phyloP scores from a whole-genome alignment of 2,888 invertebrate species.

The Nyleta sp. region DNA sequence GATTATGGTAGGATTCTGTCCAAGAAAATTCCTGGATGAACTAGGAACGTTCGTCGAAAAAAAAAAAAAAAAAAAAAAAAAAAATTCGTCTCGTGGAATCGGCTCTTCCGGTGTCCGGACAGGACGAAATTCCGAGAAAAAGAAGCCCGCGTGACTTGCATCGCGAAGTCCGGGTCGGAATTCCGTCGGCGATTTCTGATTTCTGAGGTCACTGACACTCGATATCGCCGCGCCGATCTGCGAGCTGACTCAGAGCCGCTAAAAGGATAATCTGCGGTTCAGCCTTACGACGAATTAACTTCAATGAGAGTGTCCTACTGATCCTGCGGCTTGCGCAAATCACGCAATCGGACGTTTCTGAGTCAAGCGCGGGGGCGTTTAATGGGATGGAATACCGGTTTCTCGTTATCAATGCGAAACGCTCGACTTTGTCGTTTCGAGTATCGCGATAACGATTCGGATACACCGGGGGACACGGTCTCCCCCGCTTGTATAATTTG shows the following conservation, averaged over 20 bases:
- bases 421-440: neutral
- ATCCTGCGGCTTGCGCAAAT: slow-evolving; percentile 56
- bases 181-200: slow-evolving; percentile 48
- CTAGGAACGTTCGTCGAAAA: too few relatives aligned
- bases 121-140: slow-evolving; percentile 51
- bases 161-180: slow-evolving; percentile 25
- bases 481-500: neutral
- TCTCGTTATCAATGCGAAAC: slow-evolving; percentile 16
- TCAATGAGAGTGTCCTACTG: slow-evolving; percentile 62
- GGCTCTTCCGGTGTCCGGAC: too few relatives aligned
- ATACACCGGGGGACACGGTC: neutral
- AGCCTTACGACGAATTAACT: slow-evolving; percentile 58
- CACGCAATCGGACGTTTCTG: slow-evolving; percentile 50
- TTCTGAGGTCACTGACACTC: slow-evolving; percentile 57
- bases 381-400: slow-evolving; percentile 25
- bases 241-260: slow-evolving; percentile 49
- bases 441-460: neutral
- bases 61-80: too few relatives aligned
- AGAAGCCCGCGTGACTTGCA: slow-evolving; percentile 64
- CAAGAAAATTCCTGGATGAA: too few relatives aligned
- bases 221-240: slow-evolving; percentile 41
- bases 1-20: too few relatives aligned
- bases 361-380: slow-evolving; percentile 48
- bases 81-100: too few relatives aligned
- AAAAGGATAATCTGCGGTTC: slow-evolving; percentile 63